Percentiles rank a stretch among this genome's conserved stretches.
Conservation (phyloP, 2,113 vertebrate genomes). For the Platichthys flesus region DNA sequence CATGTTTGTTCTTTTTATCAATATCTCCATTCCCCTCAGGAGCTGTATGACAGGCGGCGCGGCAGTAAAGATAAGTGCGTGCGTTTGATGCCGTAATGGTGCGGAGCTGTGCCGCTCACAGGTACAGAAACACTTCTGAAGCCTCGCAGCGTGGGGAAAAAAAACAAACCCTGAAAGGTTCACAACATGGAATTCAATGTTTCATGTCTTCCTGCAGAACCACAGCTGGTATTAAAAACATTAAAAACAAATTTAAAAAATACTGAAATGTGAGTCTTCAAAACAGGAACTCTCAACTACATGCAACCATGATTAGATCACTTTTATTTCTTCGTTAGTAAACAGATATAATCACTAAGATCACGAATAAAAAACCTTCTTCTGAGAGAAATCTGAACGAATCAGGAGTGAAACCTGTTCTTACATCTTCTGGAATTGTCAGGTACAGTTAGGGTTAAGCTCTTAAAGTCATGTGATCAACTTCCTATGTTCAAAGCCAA, state of each 20-base stretch:
- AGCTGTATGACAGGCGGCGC: conserved; percentile 30
- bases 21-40: conserved; percentile 40
- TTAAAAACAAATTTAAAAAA: neutral
- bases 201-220: conserved; percentile 6
- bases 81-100: conserved; percentile 55
- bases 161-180: neutral
- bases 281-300: too few species aligned
- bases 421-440: too few species aligned
- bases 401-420: too few species aligned
- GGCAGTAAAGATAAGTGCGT: conserved; percentile 37
- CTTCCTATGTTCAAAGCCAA: too few species aligned
- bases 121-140: conserved; percentile 35
- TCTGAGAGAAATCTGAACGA: too few species aligned
- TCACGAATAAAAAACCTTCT: too few species aligned
- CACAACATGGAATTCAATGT: conserved; percentile 3
- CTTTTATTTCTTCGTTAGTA: too few species aligned
- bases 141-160: neutral
- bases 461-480: too few species aligned
- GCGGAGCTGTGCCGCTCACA: conserved; percentile 14
- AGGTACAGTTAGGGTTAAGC: too few species aligned
- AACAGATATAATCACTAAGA: too few species aligned
- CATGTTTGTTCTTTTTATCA: conserved; percentile 58
- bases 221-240: neutral
- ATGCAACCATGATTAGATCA: too few species aligned
- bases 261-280: neutral